Base-by-base conservation (phyloP, 2,797 vertebrate species). In the Gymnothorax javanicus region DNA sequence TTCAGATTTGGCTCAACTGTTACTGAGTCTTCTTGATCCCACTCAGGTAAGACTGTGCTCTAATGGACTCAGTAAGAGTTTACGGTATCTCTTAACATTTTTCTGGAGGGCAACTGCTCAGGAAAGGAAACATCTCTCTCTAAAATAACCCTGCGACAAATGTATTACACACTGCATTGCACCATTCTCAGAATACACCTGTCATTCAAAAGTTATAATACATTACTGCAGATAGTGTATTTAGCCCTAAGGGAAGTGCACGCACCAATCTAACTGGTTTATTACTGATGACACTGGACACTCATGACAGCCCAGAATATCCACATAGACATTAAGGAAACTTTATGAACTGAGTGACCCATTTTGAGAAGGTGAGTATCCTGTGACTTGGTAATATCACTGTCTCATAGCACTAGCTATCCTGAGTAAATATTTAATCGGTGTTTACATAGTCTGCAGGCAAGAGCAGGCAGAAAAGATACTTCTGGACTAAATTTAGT, bases 381-480 rank as follows among this genome's bases (percentile, higher is more conserved):
- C 50, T 86, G 87, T 89, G 85, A 54, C 86, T 64, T 90, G 90
- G 86, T 83, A 84, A 88, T 88, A 87, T 88, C 87, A 90, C 87
- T 85, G 64, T 87, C 84, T 81, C 85, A 85, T 85, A 88, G 86
- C 27, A 87, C 75, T 50, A 43, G 3, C 73, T 50, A 7, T 27
- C 50, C 71, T 15, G 77, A 23, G 77, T 56, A 81, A 81, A 81
- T 81, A 56, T 81, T 54, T 81, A 81, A 81, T 81, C 77, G 54
- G 50, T n/a, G 50, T 81, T 81, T 81, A 54, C 33, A 43, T 25
- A 17, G 52, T 59, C 86, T 1, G 2, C 8, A 64, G 0, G 81
- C 86, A 89, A 58, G 88, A 82, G 87, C 84, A 87, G 50, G 33
- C 56, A 25, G 25, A n/a, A 27, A 33, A 62, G 60, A 88, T 13